Base-by-base conservation (phyloP, 2,797 vertebrate genomes). In the Etheostoma perlongum region DNA sequence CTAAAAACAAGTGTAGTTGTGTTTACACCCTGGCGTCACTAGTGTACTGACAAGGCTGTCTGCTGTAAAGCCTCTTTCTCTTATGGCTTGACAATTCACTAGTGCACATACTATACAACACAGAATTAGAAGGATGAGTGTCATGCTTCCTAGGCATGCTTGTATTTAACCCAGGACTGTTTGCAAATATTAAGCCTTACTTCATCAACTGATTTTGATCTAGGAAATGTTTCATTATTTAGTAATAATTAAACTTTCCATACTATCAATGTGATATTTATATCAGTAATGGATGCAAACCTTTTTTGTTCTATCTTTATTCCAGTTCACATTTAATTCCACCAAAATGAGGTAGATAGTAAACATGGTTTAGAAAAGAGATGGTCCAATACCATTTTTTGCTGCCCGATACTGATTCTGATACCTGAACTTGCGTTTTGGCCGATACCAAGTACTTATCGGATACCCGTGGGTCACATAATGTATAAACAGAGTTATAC, bases 1-100 rank as follows among this genome's bases (percentile, higher is more conserved):
- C 72, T 70, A 64, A 81, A 78, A 72, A 69, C 67, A 68, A 74
- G 77, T 78, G 81, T 68, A 63, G 83, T 81, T 76, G 57, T 92
- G 84, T 93, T 92, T 93, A 93, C 90, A 89, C 68, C 61, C 46
- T 75, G 76, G 54, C 72, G 75, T 83, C 63, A 70, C 55, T 23
- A 75, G 25, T 2, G 74, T 61, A 62, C 72, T 44, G 48, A 47
- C 60, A 47, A 49, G 40, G 14, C 40, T 72, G 65, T 53, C 62
- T 69, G 16, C 46, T 69, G 55, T 53, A 59, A 61, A 74, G 36
- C 60, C 46, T 77, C 51, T 61, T 59, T 1, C 42, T 57, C 21
- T 58, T 21, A 14, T 36, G 44, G 60, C 33, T 51, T 46, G 14
- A 14, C 33, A 44, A 10, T n/a, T 40, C 40, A 65, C 19, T 11